A percentile compares a stretch with the other conserved stretches of the same genome.
These are phyloP conservation scores for Corbicula japonica DNA, from an alignment of 2,888 invertebrate genomes.

Conservation along the genomic window DNA sequence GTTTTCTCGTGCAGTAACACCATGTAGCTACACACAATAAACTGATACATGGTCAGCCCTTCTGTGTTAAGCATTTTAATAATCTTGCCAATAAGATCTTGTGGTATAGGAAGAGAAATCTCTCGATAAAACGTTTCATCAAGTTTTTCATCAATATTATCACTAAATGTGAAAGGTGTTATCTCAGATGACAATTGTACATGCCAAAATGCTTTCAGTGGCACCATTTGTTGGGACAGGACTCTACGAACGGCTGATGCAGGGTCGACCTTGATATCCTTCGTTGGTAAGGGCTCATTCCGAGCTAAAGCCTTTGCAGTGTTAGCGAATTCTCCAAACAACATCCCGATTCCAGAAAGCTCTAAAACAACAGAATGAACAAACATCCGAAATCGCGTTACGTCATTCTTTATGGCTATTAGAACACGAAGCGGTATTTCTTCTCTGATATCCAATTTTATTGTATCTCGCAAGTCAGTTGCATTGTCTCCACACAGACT, in stretches of 20 bases:
- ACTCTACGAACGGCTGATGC: constrained; percentile 17
- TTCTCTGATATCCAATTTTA: constrained; percentile 33
- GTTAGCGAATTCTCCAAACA: constrained; percentile 30
- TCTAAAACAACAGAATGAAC: constrained; percentile 35
- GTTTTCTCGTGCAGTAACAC: constrained; percentile 21
- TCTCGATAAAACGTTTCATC: constrained; percentile 23
- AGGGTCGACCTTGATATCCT: neutral
- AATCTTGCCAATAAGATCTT: constrained; percentile 8
- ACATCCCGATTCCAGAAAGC: constrained; percentile 14
- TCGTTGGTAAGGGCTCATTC: constrained; percentile 26
- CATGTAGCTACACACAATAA: constrained; percentile 38
- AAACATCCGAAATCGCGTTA: constrained; percentile 19
- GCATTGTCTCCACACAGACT: constrained; percentile 8
- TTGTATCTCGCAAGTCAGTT: constrained; percentile 27
- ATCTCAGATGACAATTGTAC: constrained; percentile 1
- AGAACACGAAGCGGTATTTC: constrained; percentile 37
- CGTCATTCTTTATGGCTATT: constrained; percentile 22
- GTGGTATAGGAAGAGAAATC: constrained; percentile 7
- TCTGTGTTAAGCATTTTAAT: no score
- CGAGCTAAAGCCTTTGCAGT: neutral
- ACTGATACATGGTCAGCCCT: constrained; percentile 33
- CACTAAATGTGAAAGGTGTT: constrained; percentile 27
- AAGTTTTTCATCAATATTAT: constrained; percentile 2
- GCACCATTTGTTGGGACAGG: constrained; percentile 16
- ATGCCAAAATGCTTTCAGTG: constrained; percentile 28